phyloP scores from a whole-genome alignment of 2,888 invertebrate genomes.

The Lasiommata megera region DNA sequence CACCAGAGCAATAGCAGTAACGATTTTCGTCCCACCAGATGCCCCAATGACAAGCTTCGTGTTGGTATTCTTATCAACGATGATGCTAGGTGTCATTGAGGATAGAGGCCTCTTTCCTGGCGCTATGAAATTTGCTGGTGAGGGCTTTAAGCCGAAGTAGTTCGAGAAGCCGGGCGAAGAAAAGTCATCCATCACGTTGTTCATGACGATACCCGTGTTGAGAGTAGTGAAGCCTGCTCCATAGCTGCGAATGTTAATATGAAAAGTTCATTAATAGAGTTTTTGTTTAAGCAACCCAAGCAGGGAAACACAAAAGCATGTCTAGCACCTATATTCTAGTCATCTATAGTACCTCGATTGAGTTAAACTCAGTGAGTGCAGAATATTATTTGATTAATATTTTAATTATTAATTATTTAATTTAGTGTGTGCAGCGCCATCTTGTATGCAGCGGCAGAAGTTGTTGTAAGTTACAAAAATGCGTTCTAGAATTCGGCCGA shows the following conservation, averaged over 20 bases:
- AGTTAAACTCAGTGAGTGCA: no score
- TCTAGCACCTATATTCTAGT: no score
- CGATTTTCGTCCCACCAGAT: constrained; percentile 92
- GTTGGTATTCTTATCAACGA: constrained; percentile 84
- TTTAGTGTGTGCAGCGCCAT: background rate
- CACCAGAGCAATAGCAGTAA: constrained; percentile 83
- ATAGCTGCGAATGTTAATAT: constrained; percentile 85
- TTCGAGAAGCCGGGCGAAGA: constrained; percentile 88
- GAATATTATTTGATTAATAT: no score
- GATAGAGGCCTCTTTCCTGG: constrained; percentile 92
- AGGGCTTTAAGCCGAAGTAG: constrained; percentile 87
- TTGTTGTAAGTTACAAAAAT: no score
- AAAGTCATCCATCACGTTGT: constrained; percentile 98
- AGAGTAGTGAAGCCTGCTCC: constrained; percentile 90
- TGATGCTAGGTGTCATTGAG: constrained; percentile 92
- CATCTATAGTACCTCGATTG: no score
- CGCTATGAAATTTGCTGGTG: constrained; percentile 89
- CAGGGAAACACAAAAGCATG: no score
- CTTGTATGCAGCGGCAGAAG: background rate
- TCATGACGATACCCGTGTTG: constrained; percentile 94
- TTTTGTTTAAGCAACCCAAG: no score
- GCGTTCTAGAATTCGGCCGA: no score
- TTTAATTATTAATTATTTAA: no score
- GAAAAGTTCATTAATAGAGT: no score
- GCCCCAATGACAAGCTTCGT: constrained; percentile 89